Conservation (phyloP, 2,113 vertebrate genomes). For the Trematocara stigmaticum region DNA sequence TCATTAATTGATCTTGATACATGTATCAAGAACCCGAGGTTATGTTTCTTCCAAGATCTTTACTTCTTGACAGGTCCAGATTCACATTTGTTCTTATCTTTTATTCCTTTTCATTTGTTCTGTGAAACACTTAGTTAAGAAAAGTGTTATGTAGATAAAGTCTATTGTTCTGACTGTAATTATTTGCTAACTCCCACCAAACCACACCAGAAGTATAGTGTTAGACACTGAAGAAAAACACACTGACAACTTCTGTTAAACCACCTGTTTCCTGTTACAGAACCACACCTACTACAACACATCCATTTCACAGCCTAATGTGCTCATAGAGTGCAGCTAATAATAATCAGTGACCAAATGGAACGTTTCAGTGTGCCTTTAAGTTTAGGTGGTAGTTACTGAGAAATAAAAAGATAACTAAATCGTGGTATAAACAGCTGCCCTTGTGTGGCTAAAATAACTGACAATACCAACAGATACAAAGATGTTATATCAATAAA, state of each 20-base stretch:
- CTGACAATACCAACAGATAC: background rate
- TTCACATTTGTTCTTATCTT: background rate
- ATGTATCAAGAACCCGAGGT: background rate
- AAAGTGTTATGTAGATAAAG: background rate
- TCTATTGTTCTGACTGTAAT: accelerated
- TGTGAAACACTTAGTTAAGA: background rate
- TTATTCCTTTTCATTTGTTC: background rate
- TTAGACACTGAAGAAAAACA: background rate
- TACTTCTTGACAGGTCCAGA: background rate
- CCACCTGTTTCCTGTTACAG: background rate
- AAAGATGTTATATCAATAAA: background rate
- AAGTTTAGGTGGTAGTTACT: background rate
- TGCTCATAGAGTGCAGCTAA: background rate
- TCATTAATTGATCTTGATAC: background rate
- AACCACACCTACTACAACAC: background rate
- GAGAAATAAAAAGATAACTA: background rate
- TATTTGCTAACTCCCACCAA: background rate
- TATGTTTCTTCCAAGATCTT: background rate
- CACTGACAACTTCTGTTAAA: background rate
- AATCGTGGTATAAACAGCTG: background rate
- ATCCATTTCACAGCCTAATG: background rate
- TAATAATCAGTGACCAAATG: background rate
- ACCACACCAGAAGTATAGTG: background rate
- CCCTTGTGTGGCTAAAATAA: background rate
- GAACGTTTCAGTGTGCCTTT: background rate